phyloP scores from a whole-genome alignment of 1,140 invertebrate species.

The Nymphalis io region DNA sequence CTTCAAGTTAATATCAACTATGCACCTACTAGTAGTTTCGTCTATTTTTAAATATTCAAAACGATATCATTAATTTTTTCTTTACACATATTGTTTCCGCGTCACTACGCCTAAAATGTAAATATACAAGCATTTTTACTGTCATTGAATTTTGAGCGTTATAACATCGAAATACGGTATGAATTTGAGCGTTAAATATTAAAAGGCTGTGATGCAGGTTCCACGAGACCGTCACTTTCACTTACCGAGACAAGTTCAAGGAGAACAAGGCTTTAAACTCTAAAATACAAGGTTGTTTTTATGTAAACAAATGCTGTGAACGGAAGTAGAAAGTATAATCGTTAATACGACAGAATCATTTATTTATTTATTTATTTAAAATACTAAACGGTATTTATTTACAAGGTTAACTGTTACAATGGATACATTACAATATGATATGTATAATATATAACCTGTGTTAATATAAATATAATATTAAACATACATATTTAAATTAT shows the following conservation, averaged over 20 bases:
- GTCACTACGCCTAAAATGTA: not conserved
- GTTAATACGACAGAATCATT: not conserved
- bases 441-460: too few species aligned
- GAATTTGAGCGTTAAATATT: not conserved
- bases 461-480: too few species aligned
- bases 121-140: not conserved
- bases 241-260: slow-evolving; percentile 31
- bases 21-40: too few species aligned
- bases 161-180: not conserved
- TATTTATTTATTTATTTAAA: not conserved
- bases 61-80: too few species aligned
- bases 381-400: too few species aligned
- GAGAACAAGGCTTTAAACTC: slow-evolving; percentile 27
- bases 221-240: slow-evolving; percentile 16
- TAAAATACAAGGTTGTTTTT: slow-evolving; percentile 21
- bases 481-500: too few species aligned
- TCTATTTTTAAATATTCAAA: too few species aligned
- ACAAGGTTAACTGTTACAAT: too few species aligned
- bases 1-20: too few species aligned
- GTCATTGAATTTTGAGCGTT: not conserved
- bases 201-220: not conserved
- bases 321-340: slow-evolving; percentile 23
- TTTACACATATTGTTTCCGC: too few species aligned
- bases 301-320: not conserved
- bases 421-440: too few species aligned